Conservation (phyloP, 2,888 invertebrate species). For the Torymus texanus region DNA sequence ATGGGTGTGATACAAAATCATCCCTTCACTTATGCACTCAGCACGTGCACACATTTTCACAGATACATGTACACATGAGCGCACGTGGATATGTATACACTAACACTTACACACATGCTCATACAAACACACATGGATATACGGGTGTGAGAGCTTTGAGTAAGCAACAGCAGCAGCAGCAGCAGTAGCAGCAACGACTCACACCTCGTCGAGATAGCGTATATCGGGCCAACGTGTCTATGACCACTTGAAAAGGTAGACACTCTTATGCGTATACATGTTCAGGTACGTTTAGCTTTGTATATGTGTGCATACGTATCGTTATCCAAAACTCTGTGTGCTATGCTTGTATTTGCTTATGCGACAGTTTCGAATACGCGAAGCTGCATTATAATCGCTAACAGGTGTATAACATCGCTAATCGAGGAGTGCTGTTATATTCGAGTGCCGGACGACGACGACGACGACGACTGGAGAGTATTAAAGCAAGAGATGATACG, state of each 20-base stretch:
- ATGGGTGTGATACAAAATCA: too few species aligned
- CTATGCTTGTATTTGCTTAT: not conserved
- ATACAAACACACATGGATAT: not conserved
- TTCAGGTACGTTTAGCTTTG: not conserved
- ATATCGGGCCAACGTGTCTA: conserved; percentile 18
- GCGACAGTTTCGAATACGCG: not conserved
- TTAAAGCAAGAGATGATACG: too few species aligned
- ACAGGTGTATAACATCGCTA: conserved; percentile 3
- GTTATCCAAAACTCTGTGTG: too few species aligned
- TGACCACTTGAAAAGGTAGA: conserved; percentile 32
- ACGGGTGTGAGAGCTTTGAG: not conserved
- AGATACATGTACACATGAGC: not conserved
- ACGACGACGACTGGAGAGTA: too few species aligned
- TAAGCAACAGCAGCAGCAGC: too few species aligned
- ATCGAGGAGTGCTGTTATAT: conserved; percentile 9
- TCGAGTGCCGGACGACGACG: too few species aligned
- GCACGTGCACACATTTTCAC: not conserved
- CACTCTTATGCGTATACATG: conserved; percentile 13
- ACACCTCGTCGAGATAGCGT: conserved; percentile 20
- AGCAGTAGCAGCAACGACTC: too few species aligned
- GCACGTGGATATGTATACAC: too few species aligned
- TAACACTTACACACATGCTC: not conserved
- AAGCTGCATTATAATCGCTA: too few species aligned
- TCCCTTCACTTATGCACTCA: too few species aligned
- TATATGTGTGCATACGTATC: not conserved